Percentiles rank a stretch among this genome's conserved stretches.
These are phyloP conservation scores for Temnothorax curvispinosus DNA, from an alignment of 1,140 invertebrate species.

Conservation along the genomic window DNA sequence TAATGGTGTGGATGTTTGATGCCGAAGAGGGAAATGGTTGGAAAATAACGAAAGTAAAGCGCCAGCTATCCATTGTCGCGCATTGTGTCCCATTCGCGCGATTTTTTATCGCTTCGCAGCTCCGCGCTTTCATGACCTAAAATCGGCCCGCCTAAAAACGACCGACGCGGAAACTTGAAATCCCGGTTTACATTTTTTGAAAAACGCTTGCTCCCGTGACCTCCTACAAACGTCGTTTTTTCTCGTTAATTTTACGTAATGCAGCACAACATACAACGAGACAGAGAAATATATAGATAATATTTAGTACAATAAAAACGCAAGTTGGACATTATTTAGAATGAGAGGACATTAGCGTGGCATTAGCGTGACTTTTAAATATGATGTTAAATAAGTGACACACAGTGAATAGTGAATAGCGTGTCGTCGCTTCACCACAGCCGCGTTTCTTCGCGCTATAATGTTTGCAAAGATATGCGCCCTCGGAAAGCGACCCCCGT, in stretches of 20 bases:
- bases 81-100: slow-evolving; percentile 60
- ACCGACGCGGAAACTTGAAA: slow-evolving; percentile 14
- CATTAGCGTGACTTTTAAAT: slow-evolving; percentile 36
- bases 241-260: not conserved
- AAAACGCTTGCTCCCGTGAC: slow-evolving; percentile 1
- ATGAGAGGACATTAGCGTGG: not conserved
- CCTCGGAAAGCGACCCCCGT: slow-evolving; percentile 58
- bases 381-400: slow-evolving; percentile 29
- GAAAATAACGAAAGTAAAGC: slow-evolving; percentile 76
- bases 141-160: slow-evolving; percentile 31
- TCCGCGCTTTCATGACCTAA: slow-evolving; percentile 67
- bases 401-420: slow-evolving; percentile 5
- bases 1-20: slow-evolving; percentile 71
- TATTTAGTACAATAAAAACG: not conserved
- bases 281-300: not conserved
- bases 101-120: slow-evolving; percentile 64
- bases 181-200: slow-evolving; percentile 8
- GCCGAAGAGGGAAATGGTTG: slow-evolving; percentile 70
- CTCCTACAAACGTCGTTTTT: not conserved
- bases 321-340: slow-evolving; percentile 5
- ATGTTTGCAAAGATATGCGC: slow-evolving; percentile 72
- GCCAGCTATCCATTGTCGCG: slow-evolving; percentile 62
- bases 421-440: slow-evolving; percentile 13
- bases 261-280: not conserved
- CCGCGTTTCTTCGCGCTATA: slow-evolving; percentile 59